These are phyloP conservation scores for Origma solitaria DNA, from an alignment of 2,113 vertebrate species.

Conservation along the genomic window DNA sequence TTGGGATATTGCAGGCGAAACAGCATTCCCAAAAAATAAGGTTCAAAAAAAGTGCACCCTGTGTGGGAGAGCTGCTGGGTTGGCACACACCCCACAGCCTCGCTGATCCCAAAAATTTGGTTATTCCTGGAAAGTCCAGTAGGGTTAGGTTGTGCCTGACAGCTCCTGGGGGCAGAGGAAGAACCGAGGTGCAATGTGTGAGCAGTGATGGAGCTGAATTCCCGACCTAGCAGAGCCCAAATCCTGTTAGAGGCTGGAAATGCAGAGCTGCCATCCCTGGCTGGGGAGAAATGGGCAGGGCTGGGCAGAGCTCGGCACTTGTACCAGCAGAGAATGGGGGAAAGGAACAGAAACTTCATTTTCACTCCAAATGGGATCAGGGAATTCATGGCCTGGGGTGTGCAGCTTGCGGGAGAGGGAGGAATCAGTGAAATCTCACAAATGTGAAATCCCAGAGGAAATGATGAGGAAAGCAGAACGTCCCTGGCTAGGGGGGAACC, in stretches of 20 bases:
- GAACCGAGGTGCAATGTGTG: not conserved
- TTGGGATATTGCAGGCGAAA: too few species aligned
- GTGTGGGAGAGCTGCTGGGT: not conserved
- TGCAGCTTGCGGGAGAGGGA: rapidly evolving
- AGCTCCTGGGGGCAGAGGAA: not conserved
- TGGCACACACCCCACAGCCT: not conserved
- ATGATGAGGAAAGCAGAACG: not conserved
- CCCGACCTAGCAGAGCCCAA: not conserved
- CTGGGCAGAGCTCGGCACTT: rapidly evolving
- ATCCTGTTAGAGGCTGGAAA: not conserved
- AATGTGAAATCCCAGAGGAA: not conserved
- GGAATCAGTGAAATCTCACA: too few species aligned
- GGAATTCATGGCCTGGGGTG: not conserved
- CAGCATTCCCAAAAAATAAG: not conserved
- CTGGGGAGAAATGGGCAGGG: not conserved
- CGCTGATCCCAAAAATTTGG: not conserved
- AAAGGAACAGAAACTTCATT: not conserved
- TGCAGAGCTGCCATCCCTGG: not conserved
- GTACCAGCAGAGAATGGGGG: too few species aligned
- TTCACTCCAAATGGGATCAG: not conserved
- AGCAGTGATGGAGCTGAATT: not conserved
- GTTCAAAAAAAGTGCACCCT: not conserved
- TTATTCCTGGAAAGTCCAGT: not conserved
- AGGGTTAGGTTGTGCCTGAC: not conserved
- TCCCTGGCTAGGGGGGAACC: not conserved